These are phyloP conservation scores for Spermophilus dauricus DNA, from an alignment of 2,113 vertebrate genomes.

Conservation along the genomic window DNA sequence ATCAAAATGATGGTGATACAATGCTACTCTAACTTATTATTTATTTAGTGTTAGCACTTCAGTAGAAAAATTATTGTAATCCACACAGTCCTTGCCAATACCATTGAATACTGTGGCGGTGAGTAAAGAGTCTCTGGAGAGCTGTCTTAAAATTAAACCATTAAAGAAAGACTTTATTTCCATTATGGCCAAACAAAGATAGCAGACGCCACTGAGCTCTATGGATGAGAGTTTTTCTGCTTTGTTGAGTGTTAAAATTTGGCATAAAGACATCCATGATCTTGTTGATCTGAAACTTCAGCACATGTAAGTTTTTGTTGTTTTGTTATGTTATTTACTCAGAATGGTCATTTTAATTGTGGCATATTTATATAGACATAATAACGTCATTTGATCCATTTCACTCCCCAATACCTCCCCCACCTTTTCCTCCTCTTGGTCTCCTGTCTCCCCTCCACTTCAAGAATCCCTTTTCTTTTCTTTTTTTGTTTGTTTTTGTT, in stretches of 20 bases:
- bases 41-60: constrained; percentile 37
- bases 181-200: constrained; percentile 24
- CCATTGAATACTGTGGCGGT: constrained; percentile 30
- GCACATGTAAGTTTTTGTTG: background rate
- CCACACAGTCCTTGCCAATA: constrained; percentile 11
- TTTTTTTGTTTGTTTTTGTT: background rate
- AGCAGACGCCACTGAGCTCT: background rate
- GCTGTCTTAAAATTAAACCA: constrained; percentile 60
- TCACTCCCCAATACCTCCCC: background rate
- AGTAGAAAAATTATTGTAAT: constrained; percentile 53
- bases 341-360: background rate
- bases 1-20: constrained; percentile 61
- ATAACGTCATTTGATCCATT: background rate
- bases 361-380: background rate
- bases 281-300: constrained; percentile 49
- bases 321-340: background rate
- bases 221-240: background rate
- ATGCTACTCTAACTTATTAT: constrained; percentile 12
- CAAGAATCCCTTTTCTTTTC: no score
- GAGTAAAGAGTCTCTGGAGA: constrained; percentile 29
- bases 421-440: background rate
- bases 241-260: background rate
- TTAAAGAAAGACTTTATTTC: constrained; percentile 34
- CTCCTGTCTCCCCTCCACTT: background rate
- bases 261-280: background rate